These are phyloP conservation scores for Aethes cnicana DNA, from an alignment of 2,888 invertebrate genomes.

Conservation along the genomic window DNA sequence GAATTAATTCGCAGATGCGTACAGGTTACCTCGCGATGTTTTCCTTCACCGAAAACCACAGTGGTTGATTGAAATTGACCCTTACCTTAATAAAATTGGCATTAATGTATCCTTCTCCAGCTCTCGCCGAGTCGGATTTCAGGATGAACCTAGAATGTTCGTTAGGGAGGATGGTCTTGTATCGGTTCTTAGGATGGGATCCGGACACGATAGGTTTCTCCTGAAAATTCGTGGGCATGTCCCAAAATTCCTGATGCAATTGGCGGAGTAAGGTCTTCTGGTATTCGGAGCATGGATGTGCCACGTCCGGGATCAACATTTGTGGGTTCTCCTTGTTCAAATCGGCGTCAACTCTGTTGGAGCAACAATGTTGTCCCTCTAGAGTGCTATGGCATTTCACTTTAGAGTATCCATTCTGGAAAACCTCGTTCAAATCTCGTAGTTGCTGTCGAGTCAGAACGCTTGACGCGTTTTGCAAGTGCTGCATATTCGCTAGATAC, in stretches of 20 bases:
- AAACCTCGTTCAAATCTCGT: constrained; percentile 81
- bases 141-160: constrained; percentile 92
- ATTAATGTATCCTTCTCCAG: constrained; percentile 91
- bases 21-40: too few relatives aligned
- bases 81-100: constrained; percentile 95
- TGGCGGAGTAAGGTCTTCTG: constrained; percentile 84
- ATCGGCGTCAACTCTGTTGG: constrained; percentile 56
- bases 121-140: constrained; percentile 66
- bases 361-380: constrained; percentile 64
- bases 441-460: constrained; percentile 83
- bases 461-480: constrained; percentile 87
- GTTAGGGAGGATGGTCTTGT: constrained; percentile 94
- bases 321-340: constrained; percentile 62
- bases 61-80: neutral
- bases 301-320: constrained; percentile 61
- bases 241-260: constrained; percentile 94
- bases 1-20: too few relatives aligned
- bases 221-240: constrained; percentile 95
- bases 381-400: constrained; percentile 59
- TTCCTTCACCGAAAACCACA: too few relatives aligned
- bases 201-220: constrained; percentile 95
- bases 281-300: constrained; percentile 82
- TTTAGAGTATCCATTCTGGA: constrained; percentile 80
- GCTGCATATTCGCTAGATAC: constrained; percentile 88
- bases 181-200: constrained; percentile 94